These are phyloP conservation scores for Nomada ferruginata DNA, from an alignment of 2,888 invertebrate species.

Conservation along the genomic window DNA sequence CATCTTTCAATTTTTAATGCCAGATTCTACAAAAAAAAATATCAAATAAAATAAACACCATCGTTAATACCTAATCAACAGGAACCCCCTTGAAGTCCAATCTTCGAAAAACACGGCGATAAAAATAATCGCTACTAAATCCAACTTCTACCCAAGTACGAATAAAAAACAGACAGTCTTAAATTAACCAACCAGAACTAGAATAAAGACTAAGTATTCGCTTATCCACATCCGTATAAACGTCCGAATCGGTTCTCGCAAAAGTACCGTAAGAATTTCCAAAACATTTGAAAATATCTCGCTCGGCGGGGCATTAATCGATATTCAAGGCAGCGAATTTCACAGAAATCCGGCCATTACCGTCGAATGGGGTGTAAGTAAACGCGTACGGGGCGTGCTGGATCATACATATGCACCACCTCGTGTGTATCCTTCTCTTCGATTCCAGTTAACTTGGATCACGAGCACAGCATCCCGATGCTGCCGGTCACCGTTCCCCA, in stretches of 20 bases:
- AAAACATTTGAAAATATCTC: slow-evolving; percentile 4
- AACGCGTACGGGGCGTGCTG: slow-evolving; percentile 57
- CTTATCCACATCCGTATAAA: not conserved
- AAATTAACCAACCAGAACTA: no score
- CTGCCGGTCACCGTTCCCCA: slow-evolving; percentile 71
- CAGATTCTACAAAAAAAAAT: no score
- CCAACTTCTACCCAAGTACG: no score
- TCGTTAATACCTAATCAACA: no score
- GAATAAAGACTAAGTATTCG: not conserved
- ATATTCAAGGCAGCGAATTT: slow-evolving; percentile 36
- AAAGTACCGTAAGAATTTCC: not conserved
- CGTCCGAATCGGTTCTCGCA: not conserved
- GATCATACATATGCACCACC: slow-evolving; percentile 71
- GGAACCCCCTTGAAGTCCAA: no score
- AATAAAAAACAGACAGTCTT: no score
- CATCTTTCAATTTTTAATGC: not conserved
- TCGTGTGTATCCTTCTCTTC: slow-evolving; percentile 66
- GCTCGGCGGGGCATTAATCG: slow-evolving; percentile 4
- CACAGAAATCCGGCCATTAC: slow-evolving; percentile 35
- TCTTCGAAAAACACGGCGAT: no score
- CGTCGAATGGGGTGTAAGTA: slow-evolving; percentile 61
- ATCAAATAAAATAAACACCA: no score
- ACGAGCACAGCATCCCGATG: slow-evolving; percentile 72
- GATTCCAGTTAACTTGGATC: slow-evolving; percentile 74
- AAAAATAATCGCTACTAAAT: no score